phyloP scores from a whole-genome alignment of 2,113 vertebrate genomes.

The Myanophis thanlyinensis region DNA sequence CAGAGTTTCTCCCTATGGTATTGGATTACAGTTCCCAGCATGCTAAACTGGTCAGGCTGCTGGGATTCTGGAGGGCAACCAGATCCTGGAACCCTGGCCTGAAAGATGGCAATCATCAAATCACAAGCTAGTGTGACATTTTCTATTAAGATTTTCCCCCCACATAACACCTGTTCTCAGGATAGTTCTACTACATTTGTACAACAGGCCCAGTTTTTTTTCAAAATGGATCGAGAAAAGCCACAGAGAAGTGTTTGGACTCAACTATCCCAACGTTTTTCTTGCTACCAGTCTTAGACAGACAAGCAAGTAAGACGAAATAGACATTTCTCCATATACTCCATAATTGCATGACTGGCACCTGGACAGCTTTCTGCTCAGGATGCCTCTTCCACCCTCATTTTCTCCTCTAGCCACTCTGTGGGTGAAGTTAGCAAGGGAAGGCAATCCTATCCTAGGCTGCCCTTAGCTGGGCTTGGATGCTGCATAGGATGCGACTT shows the following conservation, averaged over 20 bases:
- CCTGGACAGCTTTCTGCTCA: not conserved
- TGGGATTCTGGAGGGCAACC: not conserved
- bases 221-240: not conserved
- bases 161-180: not conserved
- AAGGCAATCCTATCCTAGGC: not conserved
- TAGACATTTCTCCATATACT: not conserved
- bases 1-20: not conserved
- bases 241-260: not conserved
- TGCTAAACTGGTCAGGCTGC: not conserved
- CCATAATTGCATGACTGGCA: not conserved
- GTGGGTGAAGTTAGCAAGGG: not conserved
- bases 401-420: not conserved
- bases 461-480: not conserved
- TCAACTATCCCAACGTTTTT: not conserved
- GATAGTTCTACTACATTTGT: not conserved
- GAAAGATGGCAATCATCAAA: not conserved
- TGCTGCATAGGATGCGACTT: not conserved
- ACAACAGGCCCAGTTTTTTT: not conserved
- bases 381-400: not conserved
- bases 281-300: not conserved
- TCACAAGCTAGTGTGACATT: not conserved
- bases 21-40: not conserved
- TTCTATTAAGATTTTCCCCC: not conserved
- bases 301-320: not conserved
- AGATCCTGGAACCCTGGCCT: not conserved